A percentile compares a stretch with the other conserved stretches of the same genome.
Evolutionary conservation across 2,888 invertebrate genomes (phyloP).

Genomic region (Melanophora roralis): DNA sequence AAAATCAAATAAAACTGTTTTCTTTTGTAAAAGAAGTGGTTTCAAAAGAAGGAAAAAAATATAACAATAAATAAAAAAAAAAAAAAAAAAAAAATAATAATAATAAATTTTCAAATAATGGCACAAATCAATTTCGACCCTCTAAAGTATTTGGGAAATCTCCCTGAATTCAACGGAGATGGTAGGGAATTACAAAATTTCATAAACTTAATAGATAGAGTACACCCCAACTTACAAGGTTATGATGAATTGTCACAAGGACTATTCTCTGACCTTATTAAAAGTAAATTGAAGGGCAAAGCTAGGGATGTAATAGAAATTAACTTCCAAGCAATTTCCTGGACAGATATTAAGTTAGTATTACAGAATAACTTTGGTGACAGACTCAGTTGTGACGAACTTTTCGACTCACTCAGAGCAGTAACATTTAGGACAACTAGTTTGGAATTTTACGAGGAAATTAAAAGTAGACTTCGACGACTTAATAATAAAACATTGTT

Average conservation of each 20-base stretch:
- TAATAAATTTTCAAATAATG: background rate
- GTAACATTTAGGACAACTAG: conserved; percentile 47
- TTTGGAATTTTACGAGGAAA: conserved; percentile 49
- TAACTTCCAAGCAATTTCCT: conserved; percentile 50
- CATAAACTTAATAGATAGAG: conserved; percentile 42
- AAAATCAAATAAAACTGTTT: no score
- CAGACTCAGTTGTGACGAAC: conserved; percentile 39
- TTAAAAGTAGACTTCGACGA: conserved; percentile 42
- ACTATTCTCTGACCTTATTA: conserved; percentile 54
- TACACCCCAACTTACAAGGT: conserved; percentile 27
- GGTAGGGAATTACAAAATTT: conserved; percentile 11
- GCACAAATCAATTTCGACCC: conserved; percentile 32
- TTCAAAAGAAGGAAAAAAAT: background rate
- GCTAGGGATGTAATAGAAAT: conserved; percentile 56
- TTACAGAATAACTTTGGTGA: conserved; percentile 58
- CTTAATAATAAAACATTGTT: conserved; percentile 48
- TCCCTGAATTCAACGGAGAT: conserved; percentile 35
- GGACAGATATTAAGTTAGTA: conserved; percentile 45
- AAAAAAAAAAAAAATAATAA: background rate
- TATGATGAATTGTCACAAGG: conserved; percentile 51
- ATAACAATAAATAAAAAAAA: background rate
- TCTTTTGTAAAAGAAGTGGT: no score
- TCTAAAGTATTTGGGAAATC: conserved; percentile 30
- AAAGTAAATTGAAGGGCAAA: conserved; percentile 49
- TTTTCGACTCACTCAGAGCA: conserved; percentile 44